Evolutionary conservation across 2,797 vertebrate species (phyloP), one percentile per base, ranked within the genome.

Genomic region (Glyptemys insculpta): DNA sequence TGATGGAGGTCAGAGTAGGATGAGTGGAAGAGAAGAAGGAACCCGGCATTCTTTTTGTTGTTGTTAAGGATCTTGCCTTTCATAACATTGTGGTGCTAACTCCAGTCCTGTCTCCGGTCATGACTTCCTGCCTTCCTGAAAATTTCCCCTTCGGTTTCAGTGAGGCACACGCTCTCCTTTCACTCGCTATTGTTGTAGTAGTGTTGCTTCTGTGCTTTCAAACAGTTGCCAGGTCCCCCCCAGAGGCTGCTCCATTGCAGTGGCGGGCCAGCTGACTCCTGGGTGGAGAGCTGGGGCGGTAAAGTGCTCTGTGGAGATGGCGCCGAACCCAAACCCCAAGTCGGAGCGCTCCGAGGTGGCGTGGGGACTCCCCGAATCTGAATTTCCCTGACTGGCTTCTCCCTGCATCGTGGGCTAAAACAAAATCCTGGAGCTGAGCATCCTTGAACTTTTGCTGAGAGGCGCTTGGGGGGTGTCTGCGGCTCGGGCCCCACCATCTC

Each of bases 1-100:
- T 6, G n/a, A 34, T 15, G 34, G 15, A 18, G 12, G 59, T 34
- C 14, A 34, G 47, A 6, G 3, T 4, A 3, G 2, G 12, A 4
- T 1, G 27, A 54, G 27, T 9, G 14, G 5, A 1, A 49, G 1
- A 11, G 2, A 7, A 8, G 0, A 0, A 1, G 3, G 0, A 0
- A 31, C 34, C 59, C 5, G 6, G 14, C 12, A 8, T 3, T 23
- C 15, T 18, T 2, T 1, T 6, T 3, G 37, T 25, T 37, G 34
- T 18, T 18, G 49, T 18, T 3, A 8, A 25, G 0, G 47, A 49
- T 16, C 25, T 7, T 1, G 47, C 1, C 6, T n/a, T 37, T 1
- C 21, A 7, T 4, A 3, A 12, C 25, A 4, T 1, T 2, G 0
- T 11, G 11, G 1, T 3, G 1, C 14, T 23, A 2, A 27, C 50